Base-by-base conservation (phyloP, 2,888 invertebrate species). In the Globia sparganii region DNA sequence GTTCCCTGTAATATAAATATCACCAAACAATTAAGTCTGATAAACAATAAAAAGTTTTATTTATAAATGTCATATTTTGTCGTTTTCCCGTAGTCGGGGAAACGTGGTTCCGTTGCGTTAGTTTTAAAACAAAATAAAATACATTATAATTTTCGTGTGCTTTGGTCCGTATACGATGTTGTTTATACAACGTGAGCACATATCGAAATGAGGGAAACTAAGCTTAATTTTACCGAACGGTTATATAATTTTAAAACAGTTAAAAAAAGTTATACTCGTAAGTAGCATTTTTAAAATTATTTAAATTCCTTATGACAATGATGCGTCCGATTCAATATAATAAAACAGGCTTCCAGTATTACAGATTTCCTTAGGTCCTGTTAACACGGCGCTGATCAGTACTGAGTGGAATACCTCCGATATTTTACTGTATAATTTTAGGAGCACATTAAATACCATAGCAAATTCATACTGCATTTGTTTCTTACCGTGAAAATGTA, bases 41-140 rank as follows among this genome's bases (percentile, higher is more conserved):
- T 72, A 61, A 64, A 75, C 74, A 58, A 74, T 79, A 80, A 73
- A 83, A 77, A 53, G 21, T 72, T 66, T 75, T 77, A 84, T 85
- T 75, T 85, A 72, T 77, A 74, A 61, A 46, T 64, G 74, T 59
- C 46, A 84, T 87, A 84, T 78, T 75, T 85, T 84, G 59, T 80
- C 53, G 67, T 77, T 84, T 69, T 31, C 13, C 58, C 15, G 70
- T 59, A 34, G 53, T 43, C 15, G 34, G 21, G n/a, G 15, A 56
- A 62, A 61, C 66, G 77, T 61, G 66, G 53, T 66, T 58, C 59
- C 61, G 46, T 58, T 59, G 61, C 59, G 83, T 77, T 77, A 83
- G 56, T 62, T 78, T 56, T 31, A 53, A 78, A 83, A 56, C 61
- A 71, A 80, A 71, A 67, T 62, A 71, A 84, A 80, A 71, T 72